Conservation (phyloP, 2,888 invertebrate species). For the Cistogaster globosa region DNA sequence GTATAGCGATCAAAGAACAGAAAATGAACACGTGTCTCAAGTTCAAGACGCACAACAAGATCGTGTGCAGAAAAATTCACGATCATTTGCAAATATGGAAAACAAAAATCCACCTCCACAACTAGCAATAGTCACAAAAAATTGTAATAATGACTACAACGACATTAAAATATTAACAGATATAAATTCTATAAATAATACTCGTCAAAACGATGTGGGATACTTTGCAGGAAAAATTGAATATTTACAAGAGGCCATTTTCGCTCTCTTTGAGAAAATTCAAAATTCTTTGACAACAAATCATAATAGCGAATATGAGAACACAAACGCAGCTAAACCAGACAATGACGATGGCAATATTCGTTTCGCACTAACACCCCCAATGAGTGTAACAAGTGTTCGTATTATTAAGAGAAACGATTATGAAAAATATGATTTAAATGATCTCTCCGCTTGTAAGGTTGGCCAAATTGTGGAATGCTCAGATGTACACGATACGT, state of each 20-base stretch:
- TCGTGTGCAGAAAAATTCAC: slow-evolving; percentile 40
- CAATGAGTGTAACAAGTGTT: slow-evolving; percentile 71
- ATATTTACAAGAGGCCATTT: slow-evolving; percentile 47
- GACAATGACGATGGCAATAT: slow-evolving; percentile 8
- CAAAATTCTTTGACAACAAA: slow-evolving; percentile 56
- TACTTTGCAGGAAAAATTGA: slow-evolving; percentile 57
- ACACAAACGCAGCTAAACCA: slow-evolving; percentile 38
- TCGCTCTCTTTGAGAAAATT: slow-evolving; percentile 57
- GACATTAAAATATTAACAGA: slow-evolving; percentile 48
- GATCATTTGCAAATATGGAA: slow-evolving; percentile 61
- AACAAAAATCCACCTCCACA: slow-evolving; percentile 52
- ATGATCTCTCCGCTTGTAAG: slow-evolving; percentile 62
- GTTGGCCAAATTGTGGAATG: slow-evolving; percentile 67
- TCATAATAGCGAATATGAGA: slow-evolving; percentile 39
- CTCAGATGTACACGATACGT: slow-evolving; percentile 81
- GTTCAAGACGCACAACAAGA: slow-evolving; percentile 66
- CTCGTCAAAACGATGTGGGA: slow-evolving; percentile 42
- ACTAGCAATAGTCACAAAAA: slow-evolving; percentile 62
- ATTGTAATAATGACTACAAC: slow-evolving; percentile 15
- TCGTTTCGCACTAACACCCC: slow-evolving; percentile 60
- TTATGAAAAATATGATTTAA: slow-evolving; percentile 47
- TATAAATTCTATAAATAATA: slow-evolving; percentile 64
- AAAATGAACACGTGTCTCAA: slow-evolving; percentile 54
- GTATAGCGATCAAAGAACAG: slow-evolving; percentile 19
- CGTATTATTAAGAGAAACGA: slow-evolving; percentile 56